Conservation (phyloP, 2,888 invertebrate genomes). For the Dilophus febrilis region DNA sequence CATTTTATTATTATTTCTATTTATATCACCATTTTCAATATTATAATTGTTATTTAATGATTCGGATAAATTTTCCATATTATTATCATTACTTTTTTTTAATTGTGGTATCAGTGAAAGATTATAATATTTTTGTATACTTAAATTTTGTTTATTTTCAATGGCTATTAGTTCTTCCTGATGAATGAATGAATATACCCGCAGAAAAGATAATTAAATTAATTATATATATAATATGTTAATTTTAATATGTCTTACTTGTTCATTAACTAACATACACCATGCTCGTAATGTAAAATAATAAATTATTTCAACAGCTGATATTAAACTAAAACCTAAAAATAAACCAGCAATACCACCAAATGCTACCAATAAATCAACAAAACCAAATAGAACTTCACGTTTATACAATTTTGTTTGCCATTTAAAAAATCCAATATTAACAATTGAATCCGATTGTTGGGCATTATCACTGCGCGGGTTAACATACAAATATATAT, state of each 20-base stretch:
- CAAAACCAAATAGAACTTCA: slow-evolving; percentile 70
- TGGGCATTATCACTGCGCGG: slow-evolving; percentile 16
- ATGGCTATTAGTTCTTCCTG: slow-evolving; percentile 2
- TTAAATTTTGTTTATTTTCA: not conserved
- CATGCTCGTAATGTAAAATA: slow-evolving; percentile 52
- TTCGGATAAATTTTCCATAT: too few species aligned
- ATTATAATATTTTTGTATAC: not conserved
- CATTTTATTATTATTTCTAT: too few species aligned
- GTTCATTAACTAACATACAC: slow-evolving; percentile 29
- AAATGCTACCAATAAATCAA: slow-evolving; percentile 48
- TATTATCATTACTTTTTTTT: too few species aligned
- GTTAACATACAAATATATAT: not conserved
- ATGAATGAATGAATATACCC: too few species aligned
- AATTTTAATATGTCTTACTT: too few species aligned
- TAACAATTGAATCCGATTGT: slow-evolving; percentile 17
- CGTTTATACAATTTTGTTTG: slow-evolving; percentile 61
- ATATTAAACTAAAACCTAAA: slow-evolving; percentile 54
- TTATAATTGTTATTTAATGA: too few species aligned
- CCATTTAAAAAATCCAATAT: slow-evolving; percentile 54
- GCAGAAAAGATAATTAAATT: not conserved
- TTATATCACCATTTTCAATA: too few species aligned
- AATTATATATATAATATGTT: too few species aligned
- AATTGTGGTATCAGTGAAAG: slow-evolving; percentile 2
- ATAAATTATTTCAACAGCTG: slow-evolving; percentile 58
- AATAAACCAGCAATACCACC: slow-evolving; percentile 37